Percentiles rank a stretch among this genome's conserved stretches.
Evolutionary conservation across 2,113 vertebrate species (phyloP).

Genomic region (Nerophis lumbriciformis): DNA sequence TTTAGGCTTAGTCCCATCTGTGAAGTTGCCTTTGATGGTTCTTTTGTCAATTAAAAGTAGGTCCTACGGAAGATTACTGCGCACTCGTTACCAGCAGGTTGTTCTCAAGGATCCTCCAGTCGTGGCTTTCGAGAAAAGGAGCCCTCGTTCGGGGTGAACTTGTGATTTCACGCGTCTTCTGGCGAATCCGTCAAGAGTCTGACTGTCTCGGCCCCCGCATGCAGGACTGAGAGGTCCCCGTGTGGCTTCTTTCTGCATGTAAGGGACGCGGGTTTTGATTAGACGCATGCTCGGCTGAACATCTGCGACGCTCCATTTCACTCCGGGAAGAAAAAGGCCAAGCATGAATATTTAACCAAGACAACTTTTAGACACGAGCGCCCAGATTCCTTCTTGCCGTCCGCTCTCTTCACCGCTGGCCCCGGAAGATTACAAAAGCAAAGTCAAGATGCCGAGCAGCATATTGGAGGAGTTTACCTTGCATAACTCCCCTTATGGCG

Average conservation of each 20-base stretch:
- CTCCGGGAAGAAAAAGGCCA: constrained; percentile 43
- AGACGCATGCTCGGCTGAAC: constrained; percentile 29
- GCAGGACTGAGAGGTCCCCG: constrained; percentile 22
- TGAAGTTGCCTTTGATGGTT: constrained; percentile 68
- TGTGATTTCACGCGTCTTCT: constrained; percentile 8
- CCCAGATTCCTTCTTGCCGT: background rate
- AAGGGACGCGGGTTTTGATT: constrained; percentile 33
- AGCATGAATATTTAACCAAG: constrained; percentile 61
- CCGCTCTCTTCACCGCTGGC: background rate
- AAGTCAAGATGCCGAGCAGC: constrained; percentile 5
- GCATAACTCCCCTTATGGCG: constrained; percentile 3
- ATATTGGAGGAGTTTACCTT: constrained; percentile 24
- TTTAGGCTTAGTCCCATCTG: constrained; percentile 62
- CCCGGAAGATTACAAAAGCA: constrained; percentile 2
- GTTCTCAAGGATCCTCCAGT: constrained; percentile 59
- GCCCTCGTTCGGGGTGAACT: background rate
- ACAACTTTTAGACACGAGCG: constrained; percentile 42
- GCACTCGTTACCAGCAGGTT: constrained; percentile 63
- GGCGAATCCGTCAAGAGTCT: constrained; percentile 19
- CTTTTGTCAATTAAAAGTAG: constrained; percentile 69
- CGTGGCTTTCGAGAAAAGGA: constrained; percentile 36
- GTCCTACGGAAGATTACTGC: constrained; percentile 54
- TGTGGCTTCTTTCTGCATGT: constrained; percentile 12
- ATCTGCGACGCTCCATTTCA: constrained; percentile 48
- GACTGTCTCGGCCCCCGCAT: constrained; percentile 12